Evolutionary conservation across 2,888 invertebrate genomes (phyloP).

Genomic region (Pyrrhosoma nymphula): DNA sequence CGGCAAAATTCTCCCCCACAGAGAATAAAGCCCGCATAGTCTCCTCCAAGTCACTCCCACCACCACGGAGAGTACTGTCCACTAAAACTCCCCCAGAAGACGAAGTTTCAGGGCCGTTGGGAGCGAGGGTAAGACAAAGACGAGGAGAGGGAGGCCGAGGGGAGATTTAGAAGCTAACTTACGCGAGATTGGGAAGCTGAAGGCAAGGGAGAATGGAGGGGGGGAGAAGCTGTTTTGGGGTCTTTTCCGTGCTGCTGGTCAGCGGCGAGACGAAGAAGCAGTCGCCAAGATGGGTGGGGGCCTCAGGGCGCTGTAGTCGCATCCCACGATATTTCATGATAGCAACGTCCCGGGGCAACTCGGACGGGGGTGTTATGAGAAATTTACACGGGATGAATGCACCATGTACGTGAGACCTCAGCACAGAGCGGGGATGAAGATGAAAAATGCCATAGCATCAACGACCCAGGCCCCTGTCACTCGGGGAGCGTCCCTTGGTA

Average conservation of each 20-base stretch:
- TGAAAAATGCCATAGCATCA: neutral
- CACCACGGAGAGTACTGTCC: neutral
- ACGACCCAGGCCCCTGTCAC: neutral
- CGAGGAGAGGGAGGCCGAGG: neutral
- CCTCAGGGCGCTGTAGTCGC: neutral
- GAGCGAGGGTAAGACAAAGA: neutral
- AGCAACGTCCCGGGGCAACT: constrained; percentile 29
- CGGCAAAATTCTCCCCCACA: neutral
- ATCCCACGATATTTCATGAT: constrained; percentile 38
- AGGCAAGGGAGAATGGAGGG: neutral
- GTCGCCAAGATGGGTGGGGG: constrained; percentile 24
- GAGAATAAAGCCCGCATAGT: neutral
- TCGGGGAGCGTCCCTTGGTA: neutral
- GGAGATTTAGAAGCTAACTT: constrained; percentile 29
- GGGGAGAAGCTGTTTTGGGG: neutral
- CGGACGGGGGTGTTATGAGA: constrained; percentile 41
- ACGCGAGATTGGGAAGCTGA: constrained; percentile 8
- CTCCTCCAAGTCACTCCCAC: neutral
- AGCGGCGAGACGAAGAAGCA: neutral
- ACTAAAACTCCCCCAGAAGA: constrained; percentile 12
- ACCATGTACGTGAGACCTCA: neutral
- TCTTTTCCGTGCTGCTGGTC: neutral
- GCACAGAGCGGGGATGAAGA: neutral
- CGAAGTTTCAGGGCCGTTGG: neutral
- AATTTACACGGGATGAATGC: neutral